Base-by-base conservation (phyloP, 2,888 invertebrate species). In the Eilema sororculum region DNA sequence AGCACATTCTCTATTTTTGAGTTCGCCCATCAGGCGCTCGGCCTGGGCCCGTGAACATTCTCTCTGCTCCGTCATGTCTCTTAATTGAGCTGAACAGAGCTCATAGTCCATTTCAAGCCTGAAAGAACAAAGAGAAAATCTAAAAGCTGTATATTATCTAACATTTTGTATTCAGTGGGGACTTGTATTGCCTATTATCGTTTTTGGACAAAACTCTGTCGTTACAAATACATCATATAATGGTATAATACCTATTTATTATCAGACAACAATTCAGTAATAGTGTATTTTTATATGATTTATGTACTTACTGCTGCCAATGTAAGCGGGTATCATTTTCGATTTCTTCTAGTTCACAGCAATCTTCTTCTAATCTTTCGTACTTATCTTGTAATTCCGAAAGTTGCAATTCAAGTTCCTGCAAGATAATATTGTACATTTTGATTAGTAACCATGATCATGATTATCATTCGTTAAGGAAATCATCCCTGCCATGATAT, bases 261-360 rank as follows among this genome's bases (percentile, higher is more conserved):
- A n/a, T 52, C n/a, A n/a, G 9, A n/a, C 52, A 20, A 9, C 9
- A 9, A 20, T n/a, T 52, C 9, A 52, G 46, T 46, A 46, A 46
- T 20, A 1, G 9, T 52, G n/a, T n/a, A n/a, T n/a, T n/a, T 20
- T 52, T n/a, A 41, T 52, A 9, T n/a, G 5, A 52, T 52, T 52
- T 52, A 52, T 3, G 72, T 69, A 91, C 95, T 91, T 84, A 95
- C 95, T 96, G 95, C 86, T 96, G 96, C 92, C 96, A 96, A 87
- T 96, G 95, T 79, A 96, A 90, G 80, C 96, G 92, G n/a, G 97
- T 97, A 83, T 97, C 97, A 93, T 97, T 97, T 91, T 97, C 97
- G 37, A 97, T 97, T 90, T 97, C 97, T 90, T 97, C 97, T 76
- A 97, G 95, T 89, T 97, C 97, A 86, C 97, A 97, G 88, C 96